Evolutionary conservation across 2,113 vertebrate genomes (phyloP).

Genomic region (Numenius arquata): DNA sequence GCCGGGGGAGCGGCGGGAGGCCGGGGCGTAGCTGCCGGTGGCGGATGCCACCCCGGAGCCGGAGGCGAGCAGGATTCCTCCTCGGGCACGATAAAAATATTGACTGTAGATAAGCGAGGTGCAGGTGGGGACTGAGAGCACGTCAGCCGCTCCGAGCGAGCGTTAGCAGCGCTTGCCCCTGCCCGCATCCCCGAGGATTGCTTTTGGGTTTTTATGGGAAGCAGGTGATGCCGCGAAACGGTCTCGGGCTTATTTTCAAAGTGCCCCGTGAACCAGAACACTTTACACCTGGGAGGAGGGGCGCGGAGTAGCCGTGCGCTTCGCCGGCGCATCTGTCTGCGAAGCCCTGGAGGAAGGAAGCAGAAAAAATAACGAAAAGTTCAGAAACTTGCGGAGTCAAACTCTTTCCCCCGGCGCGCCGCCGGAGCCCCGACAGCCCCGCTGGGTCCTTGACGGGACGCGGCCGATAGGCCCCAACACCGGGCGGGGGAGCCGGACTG

Average conservation of each 20-base stretch:
- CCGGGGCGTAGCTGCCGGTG: background rate
- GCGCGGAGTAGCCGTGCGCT: background rate
- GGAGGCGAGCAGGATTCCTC: constrained; percentile 59
- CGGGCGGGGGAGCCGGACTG: background rate
- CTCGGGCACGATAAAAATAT: constrained; percentile 68
- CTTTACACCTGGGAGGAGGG: background rate
- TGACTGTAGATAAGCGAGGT: constrained; percentile 74
- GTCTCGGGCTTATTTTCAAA: background rate
- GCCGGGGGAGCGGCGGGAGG: background rate
- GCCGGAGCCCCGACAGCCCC: background rate
- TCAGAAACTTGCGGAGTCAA: background rate
- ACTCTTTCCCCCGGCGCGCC: background rate
- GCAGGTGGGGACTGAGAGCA: constrained; percentile 47
- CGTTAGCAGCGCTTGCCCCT: background rate
- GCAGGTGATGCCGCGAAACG: constrained; percentile 49
- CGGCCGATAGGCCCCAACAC: background rate
- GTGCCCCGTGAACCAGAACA: background rate
- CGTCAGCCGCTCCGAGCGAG: background rate
- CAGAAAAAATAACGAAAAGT: background rate
- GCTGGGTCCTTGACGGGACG: no score
- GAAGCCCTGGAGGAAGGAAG: background rate
- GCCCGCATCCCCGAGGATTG: background rate
- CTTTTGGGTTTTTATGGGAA: constrained; percentile 39
- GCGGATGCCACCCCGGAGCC: constrained; percentile 37
- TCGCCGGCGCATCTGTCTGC: background rate